Conservation (phyloP, 2,888 invertebrate species). For the Brachycybe producta region DNA sequence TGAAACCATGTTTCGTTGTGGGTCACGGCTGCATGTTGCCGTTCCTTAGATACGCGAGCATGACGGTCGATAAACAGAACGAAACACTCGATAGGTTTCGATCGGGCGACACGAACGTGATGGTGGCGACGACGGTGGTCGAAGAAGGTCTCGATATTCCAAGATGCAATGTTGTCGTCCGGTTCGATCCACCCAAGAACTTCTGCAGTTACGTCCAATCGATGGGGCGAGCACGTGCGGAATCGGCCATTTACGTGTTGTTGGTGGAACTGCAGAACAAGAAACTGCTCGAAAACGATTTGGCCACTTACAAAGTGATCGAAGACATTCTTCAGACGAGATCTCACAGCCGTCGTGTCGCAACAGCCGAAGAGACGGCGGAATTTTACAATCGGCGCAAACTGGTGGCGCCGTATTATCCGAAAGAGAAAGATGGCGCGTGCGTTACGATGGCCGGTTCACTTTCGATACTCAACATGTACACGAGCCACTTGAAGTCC, state of each 20-base stretch:
- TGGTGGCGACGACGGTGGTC: constrained; percentile 63
- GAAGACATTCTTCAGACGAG: constrained; percentile 19
- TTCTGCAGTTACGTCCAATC: constrained; percentile 78
- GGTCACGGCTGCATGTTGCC: constrained; percentile 49
- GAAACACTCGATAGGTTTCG: constrained; percentile 36
- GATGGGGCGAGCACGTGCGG: constrained; percentile 63
- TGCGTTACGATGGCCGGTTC: background rate
- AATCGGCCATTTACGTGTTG: constrained; percentile 36
- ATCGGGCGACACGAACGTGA: constrained; percentile 46
- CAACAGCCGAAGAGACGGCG: background rate
- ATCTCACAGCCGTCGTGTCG: background rate
- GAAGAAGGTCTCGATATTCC: constrained; percentile 85
- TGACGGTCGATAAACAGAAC: constrained; percentile 10
- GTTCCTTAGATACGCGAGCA: background rate
- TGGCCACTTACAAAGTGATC: constrained; percentile 12
- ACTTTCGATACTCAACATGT: too few relatives aligned
- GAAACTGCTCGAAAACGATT: too few relatives aligned
- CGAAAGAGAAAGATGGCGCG: background rate
- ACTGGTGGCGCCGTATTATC: constrained; percentile 2
- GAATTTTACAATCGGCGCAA: background rate
- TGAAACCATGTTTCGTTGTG: constrained; percentile 57
- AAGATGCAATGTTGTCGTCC: constrained; percentile 62
- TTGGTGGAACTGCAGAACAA: too few relatives aligned
- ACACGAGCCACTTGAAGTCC: too few relatives aligned
- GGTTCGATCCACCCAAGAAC: constrained; percentile 55